These are phyloP conservation scores for Bubo scandiacus DNA, from an alignment of 2,113 vertebrate species.

Conservation along the genomic window DNA sequence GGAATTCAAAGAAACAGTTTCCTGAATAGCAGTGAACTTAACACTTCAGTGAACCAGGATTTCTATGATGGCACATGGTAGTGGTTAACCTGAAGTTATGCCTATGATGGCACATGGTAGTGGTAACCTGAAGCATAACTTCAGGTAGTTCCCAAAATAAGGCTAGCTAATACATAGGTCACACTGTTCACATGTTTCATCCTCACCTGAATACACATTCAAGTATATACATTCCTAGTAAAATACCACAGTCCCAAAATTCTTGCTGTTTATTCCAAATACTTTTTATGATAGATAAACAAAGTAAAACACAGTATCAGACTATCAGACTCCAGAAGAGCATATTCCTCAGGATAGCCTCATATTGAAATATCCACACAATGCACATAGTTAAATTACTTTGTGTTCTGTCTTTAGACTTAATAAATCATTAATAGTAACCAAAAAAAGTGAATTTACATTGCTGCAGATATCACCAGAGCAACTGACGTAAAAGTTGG, in stretches of 20 bases:
- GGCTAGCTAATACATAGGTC: neutral
- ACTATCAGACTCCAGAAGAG: neutral
- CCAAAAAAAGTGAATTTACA: neutral
- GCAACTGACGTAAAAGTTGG: neutral
- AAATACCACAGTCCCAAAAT: neutral
- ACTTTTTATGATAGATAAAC: neutral
- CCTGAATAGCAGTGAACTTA: conserved; percentile 36
- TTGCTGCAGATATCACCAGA: neutral
- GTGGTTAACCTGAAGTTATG: neutral
- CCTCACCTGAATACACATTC: neutral
- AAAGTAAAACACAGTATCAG: neutral
- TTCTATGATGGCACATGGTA: neutral
- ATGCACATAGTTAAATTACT: neutral
- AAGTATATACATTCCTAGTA: neutral
- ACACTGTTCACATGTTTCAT: neutral
- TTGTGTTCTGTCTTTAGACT: neutral
- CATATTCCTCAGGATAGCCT: neutral
- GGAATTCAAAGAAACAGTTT: conserved; percentile 31
- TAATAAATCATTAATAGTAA: neutral
- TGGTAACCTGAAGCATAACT: neutral
- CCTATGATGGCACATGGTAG: neutral
- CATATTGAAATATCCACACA: neutral
- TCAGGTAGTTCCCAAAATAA: neutral
- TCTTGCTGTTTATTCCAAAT: neutral
- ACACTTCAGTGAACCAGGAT: conserved; percentile 1